Base-by-base conservation (phyloP, 2,113 vertebrate species). In the Coturnix japonica region DNA sequence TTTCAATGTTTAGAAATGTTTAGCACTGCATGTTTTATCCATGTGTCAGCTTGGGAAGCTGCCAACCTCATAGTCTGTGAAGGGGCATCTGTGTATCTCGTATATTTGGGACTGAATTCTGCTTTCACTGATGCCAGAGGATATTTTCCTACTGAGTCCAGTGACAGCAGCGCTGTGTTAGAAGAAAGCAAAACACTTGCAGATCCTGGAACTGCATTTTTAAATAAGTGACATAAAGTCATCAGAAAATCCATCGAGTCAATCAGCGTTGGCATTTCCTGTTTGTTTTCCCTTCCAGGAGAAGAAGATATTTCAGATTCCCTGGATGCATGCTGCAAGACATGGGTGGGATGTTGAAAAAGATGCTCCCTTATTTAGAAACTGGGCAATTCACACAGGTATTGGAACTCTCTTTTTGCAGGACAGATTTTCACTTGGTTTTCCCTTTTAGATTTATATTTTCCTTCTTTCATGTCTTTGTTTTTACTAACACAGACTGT, bases 321-420 rank as follows among this genome's bases (percentile, higher is more conserved):
- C 98, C 5, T 99, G 98, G 98, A 98, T 98, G 98, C 98, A 99
- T 51, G 98, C 98, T 0, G 98, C 98, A 69, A 97, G 98, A 71
- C 98, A 99, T 15, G 98, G 98, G 11, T 99, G 98, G 98, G 98
- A 99, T 82, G 98, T 99, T 78, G 98, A 99, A 86, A 99, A 98
- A 92, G 98, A 99, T 70, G 98, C 98, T 17, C 98, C 98, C 3
- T 97, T 99, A 75, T 99, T 99, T 95, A 97, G 98, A 95, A 99
- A 98, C 95, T 99, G 98, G 98, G 98, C 98, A 10, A 98, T 99
- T 97, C 98, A 99, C 39, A 99, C 98, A 98, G 98, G 98, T 98
- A 98, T 35, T 59, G 35, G 47, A 90, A 78, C 46, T 54, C 17
- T 78, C 37, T 70, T 77, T 87, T 76, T 73, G 54, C 28, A 47